phyloP scores from a whole-genome alignment of 2,888 invertebrate species.

The Lumbricus terrestris region DNA sequence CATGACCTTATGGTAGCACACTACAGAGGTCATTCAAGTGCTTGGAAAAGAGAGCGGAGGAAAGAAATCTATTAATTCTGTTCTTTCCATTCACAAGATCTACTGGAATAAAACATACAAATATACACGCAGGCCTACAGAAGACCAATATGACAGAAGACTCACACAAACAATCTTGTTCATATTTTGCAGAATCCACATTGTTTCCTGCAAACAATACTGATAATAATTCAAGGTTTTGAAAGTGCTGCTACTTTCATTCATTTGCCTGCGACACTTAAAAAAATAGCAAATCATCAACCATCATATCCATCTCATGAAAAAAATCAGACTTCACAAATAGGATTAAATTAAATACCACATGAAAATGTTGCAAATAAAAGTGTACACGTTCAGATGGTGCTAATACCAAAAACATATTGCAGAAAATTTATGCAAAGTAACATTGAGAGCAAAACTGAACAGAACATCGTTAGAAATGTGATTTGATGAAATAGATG shows the following conservation, averaged over 20 bases:
- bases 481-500: not conserved
- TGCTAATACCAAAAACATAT: not conserved
- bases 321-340: not conserved
- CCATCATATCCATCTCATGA: not conserved
- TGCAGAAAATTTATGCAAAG: not conserved
- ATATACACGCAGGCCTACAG: too few species aligned
- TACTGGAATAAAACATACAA: not conserved
- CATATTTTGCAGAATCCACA: not conserved
- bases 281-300: not conserved
- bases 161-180: not conserved
- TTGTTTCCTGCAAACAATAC: slow-evolving; percentile 4
- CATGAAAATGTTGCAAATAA: not conserved
- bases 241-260: not conserved
- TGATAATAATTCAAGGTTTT: not conserved
- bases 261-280: not conserved
- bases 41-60: not conserved
- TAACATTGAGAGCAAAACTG: not conserved
- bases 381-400: not conserved
- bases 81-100: not conserved
- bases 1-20: too few species aligned
- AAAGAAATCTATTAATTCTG: not conserved
- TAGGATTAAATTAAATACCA: not conserved
- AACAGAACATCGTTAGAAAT: not conserved
- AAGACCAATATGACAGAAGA: too few species aligned
- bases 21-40: not conserved